phyloP scores from a whole-genome alignment of 2,888 invertebrate species.

The Chrysopilus asiliformis region DNA sequence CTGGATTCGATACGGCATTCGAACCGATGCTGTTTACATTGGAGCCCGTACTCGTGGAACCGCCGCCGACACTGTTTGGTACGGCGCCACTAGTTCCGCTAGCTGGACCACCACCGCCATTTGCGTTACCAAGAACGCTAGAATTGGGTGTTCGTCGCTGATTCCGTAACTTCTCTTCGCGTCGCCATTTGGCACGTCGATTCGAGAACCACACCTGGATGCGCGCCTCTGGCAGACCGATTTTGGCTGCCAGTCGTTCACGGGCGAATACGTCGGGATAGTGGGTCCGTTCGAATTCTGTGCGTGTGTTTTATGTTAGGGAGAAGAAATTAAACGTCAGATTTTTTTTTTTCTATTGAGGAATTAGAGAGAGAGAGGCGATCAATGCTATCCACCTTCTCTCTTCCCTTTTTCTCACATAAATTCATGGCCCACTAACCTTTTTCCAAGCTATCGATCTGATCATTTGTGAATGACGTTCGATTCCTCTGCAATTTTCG shows the following conservation, averaged over 20 bases:
- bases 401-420: too few species aligned
- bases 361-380: too few species aligned
- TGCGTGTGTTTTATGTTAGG: neutral
- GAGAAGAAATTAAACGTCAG: constrained; percentile 14
- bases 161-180: constrained; percentile 95
- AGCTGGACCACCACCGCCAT: constrained; percentile 14
- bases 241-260: constrained; percentile 91
- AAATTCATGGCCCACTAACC: constrained; percentile 55
- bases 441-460: constrained; percentile 97
- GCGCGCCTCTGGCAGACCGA: constrained; percentile 96
- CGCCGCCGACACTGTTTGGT: constrained; percentile 34
- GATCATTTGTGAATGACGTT: constrained; percentile 96
- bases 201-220: constrained; percentile 99
- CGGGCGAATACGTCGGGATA: constrained; percentile 96
- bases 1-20: neutral
- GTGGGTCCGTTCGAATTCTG: constrained; percentile 95
- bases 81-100: constrained; percentile 16
- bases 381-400: too few species aligned
- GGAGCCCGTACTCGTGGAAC: constrained; percentile 28
- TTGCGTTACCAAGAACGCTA: constrained; percentile 24
- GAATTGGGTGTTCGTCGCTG: constrained; percentile 50
- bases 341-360: too few species aligned
- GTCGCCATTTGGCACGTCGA: constrained; percentile 95
- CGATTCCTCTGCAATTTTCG: constrained; percentile 93
- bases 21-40: constrained; percentile 18